Evolutionary conservation across 2,113 vertebrate genomes (phyloP).

Genomic region (Xenopus tropicalis): DNA sequence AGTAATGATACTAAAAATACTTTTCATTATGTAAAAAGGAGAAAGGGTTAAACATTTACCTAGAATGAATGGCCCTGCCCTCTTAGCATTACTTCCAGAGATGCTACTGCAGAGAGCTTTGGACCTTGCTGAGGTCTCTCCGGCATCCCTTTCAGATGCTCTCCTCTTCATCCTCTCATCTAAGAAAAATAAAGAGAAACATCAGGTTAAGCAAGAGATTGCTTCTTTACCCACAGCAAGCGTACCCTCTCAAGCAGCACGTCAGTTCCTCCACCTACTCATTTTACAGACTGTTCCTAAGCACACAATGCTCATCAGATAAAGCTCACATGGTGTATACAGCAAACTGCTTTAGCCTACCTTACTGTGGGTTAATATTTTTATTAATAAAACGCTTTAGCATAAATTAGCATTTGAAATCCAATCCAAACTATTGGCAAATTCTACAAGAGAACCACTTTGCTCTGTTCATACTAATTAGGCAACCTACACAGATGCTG

Average conservation of each 20-base stretch:
- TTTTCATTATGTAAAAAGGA: no score
- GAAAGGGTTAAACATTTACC: conserved; percentile 65
- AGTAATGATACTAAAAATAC: no score
- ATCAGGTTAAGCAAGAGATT: neutral
- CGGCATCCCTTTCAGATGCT: conserved; percentile 88
- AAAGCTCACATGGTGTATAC: no score
- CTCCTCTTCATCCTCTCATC: conserved; percentile 95
- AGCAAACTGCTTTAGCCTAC: no score
- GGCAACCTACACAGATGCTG: no score
- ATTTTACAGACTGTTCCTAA: conserved; percentile 36
- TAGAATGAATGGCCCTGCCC: conserved; percentile 93
- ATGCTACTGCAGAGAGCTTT: conserved; percentile 90
- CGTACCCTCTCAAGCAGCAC: conserved; percentile 9
- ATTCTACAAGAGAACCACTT: no score
- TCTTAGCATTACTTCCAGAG: conserved; percentile 89
- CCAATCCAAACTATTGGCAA: no score
- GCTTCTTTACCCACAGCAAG: conserved; percentile 7
- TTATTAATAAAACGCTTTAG: no score
- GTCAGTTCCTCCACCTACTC: conserved; percentile 43
- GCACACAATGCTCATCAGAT: neutral
- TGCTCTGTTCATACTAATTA: no score
- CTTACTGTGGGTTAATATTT: no score
- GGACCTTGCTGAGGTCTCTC: conserved; percentile 85
- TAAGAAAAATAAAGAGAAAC: conserved; percentile 46
- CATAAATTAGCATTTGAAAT: no score